Evolutionary conservation across 2,797 vertebrate species (phyloP), one percentile per base, ranked within the genome.

Genomic region (Crax fasciolata): DNA sequence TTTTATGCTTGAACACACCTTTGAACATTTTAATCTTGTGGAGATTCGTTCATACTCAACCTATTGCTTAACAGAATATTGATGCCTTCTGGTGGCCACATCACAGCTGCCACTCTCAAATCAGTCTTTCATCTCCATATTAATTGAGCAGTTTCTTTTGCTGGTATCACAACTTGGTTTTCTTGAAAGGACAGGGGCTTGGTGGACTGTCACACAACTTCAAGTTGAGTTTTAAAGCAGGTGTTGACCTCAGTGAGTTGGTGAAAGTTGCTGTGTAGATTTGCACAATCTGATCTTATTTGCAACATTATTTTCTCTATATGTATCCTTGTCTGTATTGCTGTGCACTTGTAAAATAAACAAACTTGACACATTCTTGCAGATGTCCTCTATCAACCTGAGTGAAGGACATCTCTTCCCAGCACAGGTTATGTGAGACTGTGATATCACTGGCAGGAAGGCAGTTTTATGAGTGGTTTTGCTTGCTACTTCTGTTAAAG

Each of bases 401-500:
- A 21, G 35, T 21, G 32, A 30, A 32, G 95, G 93, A 74, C 94
- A 2, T 83, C 74, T 88, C 94, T 96, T 96, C 88, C 84, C 91
- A 87, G 35, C 76, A 46, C 15, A 30, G 72, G 59, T 72, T 87
- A 5, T 77, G 65, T 57, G 84, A 79, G 70, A 9, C 79, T 52
- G 5, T 96, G 92, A 94, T 84, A 44, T 96, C 97, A 96, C n/a
- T 96, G 89, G 54, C 97, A 95, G 97, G 97, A 97, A 92, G 82
- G 65, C 89, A 65, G 24, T 75, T 97, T 96, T 89, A 88, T 96
- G 84, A 86, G 97, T 97, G 97, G 95, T 97, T 97, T 97, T 73
- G 58, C 62, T 93, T 94, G 65, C 87, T 95, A 21, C 70, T 83
- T 96, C 81, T 96, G 25, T 72, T 96, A 91, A 89, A 91, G 78